Percentiles rank a stretch among this genome's conserved stretches.
Conservation (phyloP, 2,797 vertebrate species). For the Acanthopagrus latus region DNA sequence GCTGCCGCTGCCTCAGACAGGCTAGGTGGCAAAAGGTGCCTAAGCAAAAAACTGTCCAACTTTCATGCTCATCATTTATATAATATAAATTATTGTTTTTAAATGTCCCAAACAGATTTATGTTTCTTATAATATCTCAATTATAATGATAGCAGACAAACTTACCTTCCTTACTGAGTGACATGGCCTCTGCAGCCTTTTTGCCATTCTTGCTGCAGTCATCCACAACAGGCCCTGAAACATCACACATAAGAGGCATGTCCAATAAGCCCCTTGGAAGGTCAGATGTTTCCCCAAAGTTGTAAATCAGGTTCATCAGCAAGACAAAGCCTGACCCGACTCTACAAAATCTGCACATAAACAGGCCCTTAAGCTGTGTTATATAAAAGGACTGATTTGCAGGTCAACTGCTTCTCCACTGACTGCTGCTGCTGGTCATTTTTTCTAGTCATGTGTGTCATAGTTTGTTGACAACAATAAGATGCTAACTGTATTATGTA, state of each 20-base stretch:
- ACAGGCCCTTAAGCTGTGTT: slow-evolving; percentile 35
- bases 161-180: slow-evolving; percentile 95
- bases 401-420: slow-evolving; percentile 38
- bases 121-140: neutral
- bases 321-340: neutral
- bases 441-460: neutral
- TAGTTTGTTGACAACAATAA: slow-evolving; percentile 12
- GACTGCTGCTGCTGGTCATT: slow-evolving; percentile 13
- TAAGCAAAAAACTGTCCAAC: slow-evolving; percentile 9
- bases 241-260: slow-evolving; percentile 46
- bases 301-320: slow-evolving; percentile 6
- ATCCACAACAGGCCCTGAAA: slow-evolving; percentile 87
- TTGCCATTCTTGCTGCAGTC: slow-evolving; percentile 90
- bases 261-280: slow-evolving; percentile 5
- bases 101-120: neutral
- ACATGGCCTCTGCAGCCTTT: slow-evolving; percentile 93
- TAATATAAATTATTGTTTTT: no score
- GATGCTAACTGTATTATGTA: neutral
- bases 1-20: slow-evolving; percentile 33
- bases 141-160: neutral
- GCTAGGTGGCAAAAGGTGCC: slow-evolving; percentile 23
- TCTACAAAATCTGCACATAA: slow-evolving; percentile 16
- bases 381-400: slow-evolving; percentile 37
- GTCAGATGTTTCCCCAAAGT: slow-evolving; percentile 11
- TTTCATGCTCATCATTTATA: neutral